Evolutionary conservation across 1,140 invertebrate species (phyloP), one percentile per base, ranked within the genome.

Genomic region (Papilio machaon): DNA sequence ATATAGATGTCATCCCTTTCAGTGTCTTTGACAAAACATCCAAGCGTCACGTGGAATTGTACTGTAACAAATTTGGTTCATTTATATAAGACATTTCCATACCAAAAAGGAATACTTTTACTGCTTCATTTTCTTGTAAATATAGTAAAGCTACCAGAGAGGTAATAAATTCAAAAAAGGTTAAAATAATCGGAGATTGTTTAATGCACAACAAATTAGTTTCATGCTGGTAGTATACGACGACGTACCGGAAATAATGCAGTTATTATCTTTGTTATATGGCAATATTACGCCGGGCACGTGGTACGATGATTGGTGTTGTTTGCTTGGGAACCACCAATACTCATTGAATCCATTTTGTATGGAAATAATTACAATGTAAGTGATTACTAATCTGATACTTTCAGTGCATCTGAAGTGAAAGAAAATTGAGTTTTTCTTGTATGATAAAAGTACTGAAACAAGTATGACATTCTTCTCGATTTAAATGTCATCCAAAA

Each of bases 191-290:
- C 60, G 60, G 13, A 58, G 9, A 70, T 70, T 2, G 64, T 70
- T 35, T 70, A 30, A 70, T 35, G 30, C 64, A 70, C 38, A 70
- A 70, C 30, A 70, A 35, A 23, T 67, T 67, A 70, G 30, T 70
- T 70, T 70, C 64, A 70, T 11, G 64, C 23, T 70, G 6, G 13
- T 17, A 30, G 35, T 30, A 38, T 70, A 70, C 64, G 30, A 11
- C 64, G 5, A 38, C 30, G 13, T 10, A 17, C 2, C 64, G 64
- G 64, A 70, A 70, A 70, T 70, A 70, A 70, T 70, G 64, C 64
- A 70, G 30, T 70, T 38, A 70, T 70, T 70, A 70, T 70, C 64
- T 70, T 70, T 70, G 64, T 35, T 70, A 70, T 38, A 70, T 70
- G 64, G 64, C 23, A 70, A 70, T 70, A 35, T 70, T 70, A 70